Evolutionary conservation across 2,113 vertebrate genomes (phyloP).

Genomic region (Phyllostomus discolor): DNA sequence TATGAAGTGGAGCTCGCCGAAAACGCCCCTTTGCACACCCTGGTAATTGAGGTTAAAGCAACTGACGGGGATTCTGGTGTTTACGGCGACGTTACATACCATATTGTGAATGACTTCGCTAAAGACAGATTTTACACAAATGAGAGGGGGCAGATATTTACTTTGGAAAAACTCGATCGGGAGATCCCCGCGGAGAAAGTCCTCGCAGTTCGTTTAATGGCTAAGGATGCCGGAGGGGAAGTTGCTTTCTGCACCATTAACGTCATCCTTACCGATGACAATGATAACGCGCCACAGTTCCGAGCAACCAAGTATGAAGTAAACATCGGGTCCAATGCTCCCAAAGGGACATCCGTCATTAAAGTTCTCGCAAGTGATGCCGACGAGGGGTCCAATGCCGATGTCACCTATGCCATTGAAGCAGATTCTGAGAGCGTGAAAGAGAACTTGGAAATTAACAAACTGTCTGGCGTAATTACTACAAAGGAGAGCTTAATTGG

Average conservation of each 20-base stretch:
- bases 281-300: slow-evolving; percentile 95
- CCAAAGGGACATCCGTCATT: slow-evolving; percentile 89
- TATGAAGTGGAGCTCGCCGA: slow-evolving; percentile 95
- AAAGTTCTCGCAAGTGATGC: slow-evolving; percentile 92
- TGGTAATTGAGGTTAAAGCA: slow-evolving; percentile 89
- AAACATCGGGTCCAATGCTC: slow-evolving; percentile 86
- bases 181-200: slow-evolving; percentile 93
- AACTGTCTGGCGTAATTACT: slow-evolving; percentile 87
- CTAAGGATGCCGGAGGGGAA: slow-evolving; percentile 93
- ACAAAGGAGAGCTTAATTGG: slow-evolving; percentile 97
- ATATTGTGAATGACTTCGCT: slow-evolving; percentile 94
- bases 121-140: slow-evolving; percentile 93
- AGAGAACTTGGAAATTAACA: slow-evolving; percentile 95
- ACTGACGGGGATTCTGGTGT: slow-evolving; percentile 90
- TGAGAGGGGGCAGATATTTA: slow-evolving; percentile 91
- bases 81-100: slow-evolving; percentile 89
- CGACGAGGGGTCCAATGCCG: slow-evolving; percentile 97
- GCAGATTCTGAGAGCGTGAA: slow-evolving; percentile 90
- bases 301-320: slow-evolving; percentile 91
- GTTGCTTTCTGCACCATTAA: slow-evolving; percentile 94
- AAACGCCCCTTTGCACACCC: slow-evolving; percentile 88
- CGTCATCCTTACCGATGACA: slow-evolving; percentile 96
- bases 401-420: slow-evolving; percentile 90
- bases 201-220: slow-evolving; percentile 91
- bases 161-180: slow-evolving; percentile 91